Evolutionary conservation across 2,888 invertebrate species (phyloP).

Genomic region (Rhodophaea formosa): DNA sequence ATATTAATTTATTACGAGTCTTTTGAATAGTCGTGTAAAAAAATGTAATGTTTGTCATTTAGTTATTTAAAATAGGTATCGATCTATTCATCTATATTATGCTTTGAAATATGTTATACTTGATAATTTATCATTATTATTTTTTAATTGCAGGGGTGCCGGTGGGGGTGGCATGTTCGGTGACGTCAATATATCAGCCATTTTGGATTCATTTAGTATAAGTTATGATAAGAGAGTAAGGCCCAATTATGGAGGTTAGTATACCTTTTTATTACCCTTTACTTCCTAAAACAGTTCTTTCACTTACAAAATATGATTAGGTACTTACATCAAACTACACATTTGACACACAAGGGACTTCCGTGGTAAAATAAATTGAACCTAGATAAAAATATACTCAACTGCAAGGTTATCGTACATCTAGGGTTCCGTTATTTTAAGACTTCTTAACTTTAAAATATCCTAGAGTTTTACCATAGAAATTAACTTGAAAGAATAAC

Average conservation of each 20-base stretch:
- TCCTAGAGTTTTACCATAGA: too few species aligned
- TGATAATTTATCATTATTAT: too few species aligned
- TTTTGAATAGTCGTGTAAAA: too few species aligned
- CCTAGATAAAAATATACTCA: background rate
- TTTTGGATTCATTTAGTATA: conserved; percentile 96
- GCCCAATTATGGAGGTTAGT: conserved; percentile 97
- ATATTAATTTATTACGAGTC: too few species aligned
- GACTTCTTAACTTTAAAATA: too few species aligned
- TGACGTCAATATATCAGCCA: conserved; percentile 96
- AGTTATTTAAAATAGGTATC: too few species aligned
- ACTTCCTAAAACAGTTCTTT: background rate
- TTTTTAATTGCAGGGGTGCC: conserved; percentile 80
- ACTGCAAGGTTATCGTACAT: background rate
- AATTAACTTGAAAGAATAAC: too few species aligned
- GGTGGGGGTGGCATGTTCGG: conserved; percentile 93
- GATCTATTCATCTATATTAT: too few species aligned
- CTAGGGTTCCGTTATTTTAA: background rate
- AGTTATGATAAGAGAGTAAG: conserved; percentile 99
- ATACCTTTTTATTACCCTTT: conserved; percentile 44
- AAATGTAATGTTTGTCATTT: too few species aligned
- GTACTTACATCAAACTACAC: background rate
- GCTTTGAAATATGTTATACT: too few species aligned
- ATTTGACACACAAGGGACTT: background rate
- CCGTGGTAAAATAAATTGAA: background rate
- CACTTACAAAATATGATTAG: background rate